These are phyloP conservation scores for Rhimphoctona megacephalus DNA, from an alignment of 2,888 invertebrate genomes.

Conservation along the genomic window DNA sequence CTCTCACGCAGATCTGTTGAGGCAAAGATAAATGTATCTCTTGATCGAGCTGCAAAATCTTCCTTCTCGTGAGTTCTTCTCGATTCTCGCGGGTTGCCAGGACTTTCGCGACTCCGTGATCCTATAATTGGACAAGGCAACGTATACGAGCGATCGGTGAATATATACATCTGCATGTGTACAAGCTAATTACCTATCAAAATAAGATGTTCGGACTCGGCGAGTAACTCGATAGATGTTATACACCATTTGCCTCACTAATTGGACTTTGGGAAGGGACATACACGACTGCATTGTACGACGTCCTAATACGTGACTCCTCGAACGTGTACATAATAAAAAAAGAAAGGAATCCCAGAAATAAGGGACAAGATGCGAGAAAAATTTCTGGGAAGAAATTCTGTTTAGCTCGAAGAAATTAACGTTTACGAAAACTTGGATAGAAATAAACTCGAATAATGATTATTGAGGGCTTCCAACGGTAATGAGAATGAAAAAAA, in stretches of 20 bases:
- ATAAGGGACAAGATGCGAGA: slow-evolving; percentile 6
- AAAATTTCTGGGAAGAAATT: neutral
- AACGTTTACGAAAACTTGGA: neutral
- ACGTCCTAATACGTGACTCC: slow-evolving; percentile 35
- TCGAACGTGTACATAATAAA: neutral
- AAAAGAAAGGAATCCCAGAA: slow-evolving; percentile 1
- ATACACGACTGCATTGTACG: slow-evolving; percentile 33
- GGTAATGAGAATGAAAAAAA: neutral
- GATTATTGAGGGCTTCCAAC: neutral
- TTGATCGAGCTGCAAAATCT: slow-evolving; percentile 30
- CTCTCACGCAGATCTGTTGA: slow-evolving; percentile 35
- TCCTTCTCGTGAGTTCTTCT: slow-evolving; percentile 49
- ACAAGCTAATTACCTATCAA: slow-evolving; percentile 76
- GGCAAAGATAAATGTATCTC: slow-evolving; percentile 27
- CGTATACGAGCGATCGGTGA: slow-evolving; percentile 33
- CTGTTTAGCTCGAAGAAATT: neutral
- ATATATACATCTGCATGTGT: slow-evolving; percentile 9
- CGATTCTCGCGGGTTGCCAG: slow-evolving; percentile 32
- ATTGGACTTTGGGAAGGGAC: slow-evolving; percentile 61
- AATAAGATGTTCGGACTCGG: slow-evolving; percentile 66
- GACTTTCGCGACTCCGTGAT: slow-evolving; percentile 64
- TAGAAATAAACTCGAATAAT: neutral
- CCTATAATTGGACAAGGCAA: slow-evolving; percentile 77
- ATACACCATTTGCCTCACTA: slow-evolving; percentile 58
- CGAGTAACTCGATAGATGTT: slow-evolving; percentile 51